A percentile compares a stretch with the other conserved stretches of the same genome.
These are phyloP conservation scores for Napeogenes sylphis DNA, from an alignment of 2,888 invertebrate genomes.

Conservation along the genomic window DNA sequence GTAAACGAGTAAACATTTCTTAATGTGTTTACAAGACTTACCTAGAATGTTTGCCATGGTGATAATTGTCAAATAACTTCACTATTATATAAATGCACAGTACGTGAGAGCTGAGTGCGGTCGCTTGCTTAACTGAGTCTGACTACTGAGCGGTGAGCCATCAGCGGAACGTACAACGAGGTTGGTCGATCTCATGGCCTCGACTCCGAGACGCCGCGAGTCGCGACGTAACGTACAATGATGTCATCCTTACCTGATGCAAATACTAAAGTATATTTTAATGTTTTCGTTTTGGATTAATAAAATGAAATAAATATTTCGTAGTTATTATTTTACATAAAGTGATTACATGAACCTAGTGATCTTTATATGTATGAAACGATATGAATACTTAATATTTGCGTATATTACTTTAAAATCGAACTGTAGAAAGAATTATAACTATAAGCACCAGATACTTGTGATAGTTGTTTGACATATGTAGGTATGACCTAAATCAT, in stretches of 20 bases:
- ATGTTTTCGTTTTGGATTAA: slow-evolving; percentile 12
- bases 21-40: slow-evolving; percentile 43
- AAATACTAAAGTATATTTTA: slow-evolving; percentile 15
- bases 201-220: slow-evolving; percentile 32
- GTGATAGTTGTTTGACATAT: too few species aligned
- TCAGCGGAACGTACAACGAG: slow-evolving; percentile 17
- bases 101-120: slow-evolving; percentile 46
- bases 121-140: slow-evolving; percentile 53
- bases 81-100: slow-evolving; percentile 36
- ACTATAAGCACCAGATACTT: too few species aligned
- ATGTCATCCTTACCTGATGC: slow-evolving; percentile 35
- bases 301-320: slow-evolving; percentile 5
- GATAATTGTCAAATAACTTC: slow-evolving; percentile 36
- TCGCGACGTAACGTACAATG: slow-evolving; percentile 35
- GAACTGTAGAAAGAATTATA: too few species aligned
- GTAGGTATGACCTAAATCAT: too few species aligned
- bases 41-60: slow-evolving; percentile 70
- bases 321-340: too few species aligned
- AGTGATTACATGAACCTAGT: too few species aligned
- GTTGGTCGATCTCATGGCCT: slow-evolving; percentile 35
- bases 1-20: neutral
- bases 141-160: slow-evolving; percentile 19
- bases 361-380: too few species aligned
- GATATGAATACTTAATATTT: too few species aligned
- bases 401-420: too few species aligned